Percentiles rank a stretch among this genome's conserved stretches.
Conservation (phyloP, 1,140 invertebrate genomes). For the Battus philenor region DNA sequence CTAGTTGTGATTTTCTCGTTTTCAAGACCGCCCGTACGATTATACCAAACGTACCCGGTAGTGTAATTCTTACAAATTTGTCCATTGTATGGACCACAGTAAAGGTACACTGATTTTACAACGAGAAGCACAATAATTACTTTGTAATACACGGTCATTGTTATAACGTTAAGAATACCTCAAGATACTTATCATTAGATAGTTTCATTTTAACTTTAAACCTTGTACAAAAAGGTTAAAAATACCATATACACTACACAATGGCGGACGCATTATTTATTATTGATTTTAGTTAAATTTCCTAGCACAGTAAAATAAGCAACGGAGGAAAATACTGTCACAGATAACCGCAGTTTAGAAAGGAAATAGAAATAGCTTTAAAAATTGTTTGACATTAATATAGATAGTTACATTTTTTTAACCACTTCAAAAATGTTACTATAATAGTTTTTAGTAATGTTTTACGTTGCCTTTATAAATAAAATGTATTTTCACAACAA, state of each 20-base stretch:
- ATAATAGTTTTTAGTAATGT: no score
- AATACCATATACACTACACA: constrained; percentile 48
- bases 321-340: constrained; percentile 16
- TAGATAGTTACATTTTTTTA: no score
- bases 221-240: constrained; percentile 38
- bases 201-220: constrained; percentile 55
- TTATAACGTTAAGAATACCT: constrained; percentile 33
- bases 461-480: no score
- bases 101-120: constrained; percentile 61
- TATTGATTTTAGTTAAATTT: constrained; percentile 64
- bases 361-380: no score
- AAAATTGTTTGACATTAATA: no score
- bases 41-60: constrained; percentile 89
- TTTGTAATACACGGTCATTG: constrained; percentile 34
- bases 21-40: constrained; percentile 83
- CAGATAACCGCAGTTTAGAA: constrained; percentile 9
- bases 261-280: constrained; percentile 68
- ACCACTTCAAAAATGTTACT: no score
- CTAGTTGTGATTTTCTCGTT: constrained; percentile 90
- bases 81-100: constrained; percentile 92
- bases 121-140: constrained; percentile 44
- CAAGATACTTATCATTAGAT: constrained; percentile 29
- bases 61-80: constrained; percentile 91
- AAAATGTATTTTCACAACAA: no score
- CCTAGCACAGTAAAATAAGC: constrained; percentile 21